Evolutionary conservation across 2,888 invertebrate species (phyloP).

Genomic region (Macrophya alboannulata): DNA sequence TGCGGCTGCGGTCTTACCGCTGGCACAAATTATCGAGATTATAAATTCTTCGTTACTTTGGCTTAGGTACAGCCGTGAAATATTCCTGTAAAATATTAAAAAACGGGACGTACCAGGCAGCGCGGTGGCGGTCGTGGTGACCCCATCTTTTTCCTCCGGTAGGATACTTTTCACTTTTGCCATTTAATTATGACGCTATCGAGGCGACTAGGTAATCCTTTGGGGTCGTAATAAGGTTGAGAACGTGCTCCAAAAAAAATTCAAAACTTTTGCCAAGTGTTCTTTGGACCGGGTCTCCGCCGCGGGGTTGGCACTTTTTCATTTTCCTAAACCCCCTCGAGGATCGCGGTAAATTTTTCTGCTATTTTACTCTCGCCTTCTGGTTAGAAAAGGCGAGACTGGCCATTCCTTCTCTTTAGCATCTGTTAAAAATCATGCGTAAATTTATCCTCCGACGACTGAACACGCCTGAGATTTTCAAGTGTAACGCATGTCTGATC

Average conservation of each 20-base stretch:
- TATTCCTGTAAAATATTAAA: slow-evolving; percentile 33
- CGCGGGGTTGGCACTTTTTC: slow-evolving; percentile 36
- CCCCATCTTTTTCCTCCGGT: slow-evolving; percentile 11
- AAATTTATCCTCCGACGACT: not conserved
- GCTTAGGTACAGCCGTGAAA: slow-evolving; percentile 36
- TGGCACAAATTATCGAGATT: slow-evolving; percentile 36
- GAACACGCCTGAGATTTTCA: not conserved
- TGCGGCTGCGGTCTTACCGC: slow-evolving; percentile 23
- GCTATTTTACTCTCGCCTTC: not conserved
- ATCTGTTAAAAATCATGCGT: not conserved
- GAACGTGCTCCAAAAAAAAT: slow-evolving; percentile 36
- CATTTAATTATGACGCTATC: slow-evolving; percentile 48
- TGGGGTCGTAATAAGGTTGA: slow-evolving; percentile 47
- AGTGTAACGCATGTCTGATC: slow-evolving; percentile 5
- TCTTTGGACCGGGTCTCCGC: slow-evolving; percentile 11
- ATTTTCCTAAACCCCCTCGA: slow-evolving; percentile 34
- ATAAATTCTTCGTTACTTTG: slow-evolving; percentile 38
- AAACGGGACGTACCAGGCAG: not conserved
- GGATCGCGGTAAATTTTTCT: slow-evolving; percentile 7
- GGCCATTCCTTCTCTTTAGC: too few relatives aligned
- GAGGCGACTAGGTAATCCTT: slow-evolving; percentile 39
- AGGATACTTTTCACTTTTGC: slow-evolving; percentile 45
- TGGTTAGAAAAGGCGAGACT: not conserved
- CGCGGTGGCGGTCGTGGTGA: not conserved
- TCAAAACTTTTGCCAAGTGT: slow-evolving; percentile 43